These are phyloP conservation scores for Sialis lutaria DNA, from an alignment of 2,888 invertebrate genomes.

Conservation along the genomic window DNA sequence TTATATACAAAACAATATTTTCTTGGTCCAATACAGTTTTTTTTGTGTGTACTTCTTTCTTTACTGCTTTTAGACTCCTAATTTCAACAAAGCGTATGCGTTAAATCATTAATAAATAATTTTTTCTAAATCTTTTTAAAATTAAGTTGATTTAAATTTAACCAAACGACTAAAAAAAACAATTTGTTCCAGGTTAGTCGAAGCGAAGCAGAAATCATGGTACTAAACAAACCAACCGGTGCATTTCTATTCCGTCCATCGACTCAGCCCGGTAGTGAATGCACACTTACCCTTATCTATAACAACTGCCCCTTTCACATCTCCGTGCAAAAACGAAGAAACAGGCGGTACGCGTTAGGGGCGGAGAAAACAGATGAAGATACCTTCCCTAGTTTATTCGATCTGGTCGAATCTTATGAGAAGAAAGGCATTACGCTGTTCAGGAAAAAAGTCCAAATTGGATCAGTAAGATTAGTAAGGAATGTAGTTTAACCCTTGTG, in stretches of 20 bases:
- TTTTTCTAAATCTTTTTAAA: too few relatives aligned
- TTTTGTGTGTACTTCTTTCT: too few relatives aligned
- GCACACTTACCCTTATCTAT: background rate
- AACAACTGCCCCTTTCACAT: background rate
- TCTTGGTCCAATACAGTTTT: too few relatives aligned
- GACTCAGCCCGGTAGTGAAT: background rate
- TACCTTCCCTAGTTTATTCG: background rate
- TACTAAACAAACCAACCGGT: background rate
- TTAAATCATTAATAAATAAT: too few relatives aligned
- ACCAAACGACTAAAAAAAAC: too few relatives aligned
- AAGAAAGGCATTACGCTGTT: background rate
- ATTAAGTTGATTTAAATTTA: too few relatives aligned
- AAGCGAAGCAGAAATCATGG: background rate
- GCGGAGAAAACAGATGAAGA: background rate
- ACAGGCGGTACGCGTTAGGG: conserved; percentile 1
- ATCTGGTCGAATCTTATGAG: background rate
- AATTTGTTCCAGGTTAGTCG: background rate
- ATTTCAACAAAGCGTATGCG: too few relatives aligned
- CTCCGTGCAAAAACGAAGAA: background rate
- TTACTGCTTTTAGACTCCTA: too few relatives aligned
- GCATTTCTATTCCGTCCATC: conserved; percentile 2
- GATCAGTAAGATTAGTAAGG: background rate
- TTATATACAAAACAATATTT: too few relatives aligned
- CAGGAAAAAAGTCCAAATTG: background rate
- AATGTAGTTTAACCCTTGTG: too few relatives aligned